A percentile compares a stretch with the other conserved stretches of the same genome.
Conservation (phyloP, 1,140 invertebrate species). For the Zophobas morio region DNA sequence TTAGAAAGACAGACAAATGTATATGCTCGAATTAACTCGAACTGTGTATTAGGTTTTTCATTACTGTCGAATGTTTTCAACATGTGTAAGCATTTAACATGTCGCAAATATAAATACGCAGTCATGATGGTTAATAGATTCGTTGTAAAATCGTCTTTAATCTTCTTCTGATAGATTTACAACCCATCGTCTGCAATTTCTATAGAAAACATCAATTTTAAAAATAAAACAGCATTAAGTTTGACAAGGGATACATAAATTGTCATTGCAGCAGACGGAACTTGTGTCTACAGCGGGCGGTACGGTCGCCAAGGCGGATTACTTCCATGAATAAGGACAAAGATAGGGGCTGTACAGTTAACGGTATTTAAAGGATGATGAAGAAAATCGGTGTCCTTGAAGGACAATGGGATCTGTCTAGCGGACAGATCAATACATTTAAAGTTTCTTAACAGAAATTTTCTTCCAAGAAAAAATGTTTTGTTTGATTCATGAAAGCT, state of each 20-base stretch:
- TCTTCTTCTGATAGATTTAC: conserved; percentile 39
- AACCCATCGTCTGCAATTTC: conserved; percentile 31
- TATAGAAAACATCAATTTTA: conserved; percentile 41
- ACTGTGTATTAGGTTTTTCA: background rate
- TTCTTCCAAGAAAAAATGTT: no score
- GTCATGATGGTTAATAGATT: conserved; percentile 30
- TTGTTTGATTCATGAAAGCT: no score
- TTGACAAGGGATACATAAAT: conserved; percentile 40
- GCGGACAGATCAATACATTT: no score
- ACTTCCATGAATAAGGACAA: conserved; percentile 12
- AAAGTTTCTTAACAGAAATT: no score
- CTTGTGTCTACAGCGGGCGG: conserved; percentile 15
- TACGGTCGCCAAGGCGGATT: background rate
- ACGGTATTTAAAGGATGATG: conserved; percentile 24
- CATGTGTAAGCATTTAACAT: conserved; percentile 30
- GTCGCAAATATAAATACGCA: conserved; percentile 30
- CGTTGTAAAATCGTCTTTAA: conserved; percentile 37
- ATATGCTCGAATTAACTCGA: background rate
- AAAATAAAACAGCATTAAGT: conserved; percentile 36
- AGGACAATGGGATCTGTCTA: no score
- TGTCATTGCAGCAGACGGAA: conserved; percentile 29
- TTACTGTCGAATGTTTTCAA: background rate
- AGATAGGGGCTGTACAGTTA: conserved; percentile 20
- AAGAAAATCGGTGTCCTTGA: background rate
- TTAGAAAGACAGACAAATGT: background rate